Evolutionary conservation across 1,140 invertebrate species (phyloP).

Genomic region (Samia ricini): DNA sequence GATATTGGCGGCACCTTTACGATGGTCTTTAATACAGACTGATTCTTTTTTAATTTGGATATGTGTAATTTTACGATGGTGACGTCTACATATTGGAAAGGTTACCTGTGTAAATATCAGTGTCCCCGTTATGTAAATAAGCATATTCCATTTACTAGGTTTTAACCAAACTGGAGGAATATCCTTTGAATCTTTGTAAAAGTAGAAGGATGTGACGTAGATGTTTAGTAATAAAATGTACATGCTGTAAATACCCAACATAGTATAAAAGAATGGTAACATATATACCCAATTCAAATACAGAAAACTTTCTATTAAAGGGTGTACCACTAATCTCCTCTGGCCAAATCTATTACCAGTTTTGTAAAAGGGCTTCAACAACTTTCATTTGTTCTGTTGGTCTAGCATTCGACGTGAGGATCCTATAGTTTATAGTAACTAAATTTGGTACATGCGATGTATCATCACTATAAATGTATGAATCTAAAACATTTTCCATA

Average conservation of each 20-base stretch:
- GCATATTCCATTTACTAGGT: slow-evolving; percentile 43
- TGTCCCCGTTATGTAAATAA: slow-evolving; percentile 50
- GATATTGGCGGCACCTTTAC: no score
- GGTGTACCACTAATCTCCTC: slow-evolving; percentile 75
- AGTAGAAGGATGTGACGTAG: slow-evolving; percentile 62
- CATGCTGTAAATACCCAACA: slow-evolving; percentile 70
- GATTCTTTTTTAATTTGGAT: no score
- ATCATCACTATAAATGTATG: slow-evolving; percentile 66
- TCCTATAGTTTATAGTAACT: slow-evolving; percentile 71
- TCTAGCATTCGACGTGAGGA: slow-evolving; percentile 60
- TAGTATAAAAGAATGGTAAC: slow-evolving; percentile 72
- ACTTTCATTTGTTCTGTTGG: slow-evolving; percentile 75
- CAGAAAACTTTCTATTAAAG: slow-evolving; percentile 77
- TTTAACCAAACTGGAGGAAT: slow-evolving; percentile 38
- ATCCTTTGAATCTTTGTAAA: slow-evolving; percentile 51
- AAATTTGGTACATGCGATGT: slow-evolving; percentile 68
- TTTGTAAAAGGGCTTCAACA: slow-evolving; percentile 70
- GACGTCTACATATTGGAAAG: no score
- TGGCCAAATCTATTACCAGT: slow-evolving; percentile 71
- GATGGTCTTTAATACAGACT: no score
- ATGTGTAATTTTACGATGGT: no score
- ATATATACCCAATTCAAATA: slow-evolving; percentile 78
- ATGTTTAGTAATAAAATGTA: slow-evolving; percentile 69
- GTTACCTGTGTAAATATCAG: slow-evolving; percentile 62
- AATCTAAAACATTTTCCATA: slow-evolving; percentile 74